Evolutionary conservation across 2,888 invertebrate genomes (phyloP), one percentile per base, ranked within the genome.

Genomic region (Drosophila neonasuta): DNA sequence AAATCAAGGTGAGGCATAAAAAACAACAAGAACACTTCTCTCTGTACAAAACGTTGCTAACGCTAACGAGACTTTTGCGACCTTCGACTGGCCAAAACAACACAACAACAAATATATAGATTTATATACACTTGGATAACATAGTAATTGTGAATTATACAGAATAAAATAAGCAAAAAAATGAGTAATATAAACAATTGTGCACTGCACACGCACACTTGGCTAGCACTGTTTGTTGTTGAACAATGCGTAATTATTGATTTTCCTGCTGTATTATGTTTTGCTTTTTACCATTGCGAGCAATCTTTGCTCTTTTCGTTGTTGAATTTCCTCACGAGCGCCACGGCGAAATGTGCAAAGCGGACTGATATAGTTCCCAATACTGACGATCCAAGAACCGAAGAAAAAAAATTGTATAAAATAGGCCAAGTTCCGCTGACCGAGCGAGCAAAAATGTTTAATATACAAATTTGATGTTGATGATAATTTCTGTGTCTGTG

Each of bases 281-380:
- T 32, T 36, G 13, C 29, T 84, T 89, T 90, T 89, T 90, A 90
- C 90, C 90, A 90, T 90, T 79, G 82, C 86, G 74, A 83, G 79
- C 77, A 81, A 71, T 84, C 78, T 77, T 68, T 75, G 80, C 79
- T 84, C 77, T 71, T 68, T 73, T 68, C 70, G 82, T 75, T 75
- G 60, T 61, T 86, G 81, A 61, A 51, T 60, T 83, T 87, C 85
- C 79, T 82, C 79, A 85, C 88, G 81, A 87, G 81, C 89, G 89
- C 90, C 90, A 90, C 90, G 88, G 80, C 87, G 89, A 85, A 89
- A 74, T 78, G 86, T 83, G 75, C 86, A 89, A 81, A 89, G 77
- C 79, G 87, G 84, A 90, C 90, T 90, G 78, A 90, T 80, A 71
- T 83, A 80, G 69, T 88, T 88, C 81, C 90, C 90, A 87, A 88